Base-by-base conservation (phyloP, 2,797 vertebrate genomes). In the Chelon auratus region DNA sequence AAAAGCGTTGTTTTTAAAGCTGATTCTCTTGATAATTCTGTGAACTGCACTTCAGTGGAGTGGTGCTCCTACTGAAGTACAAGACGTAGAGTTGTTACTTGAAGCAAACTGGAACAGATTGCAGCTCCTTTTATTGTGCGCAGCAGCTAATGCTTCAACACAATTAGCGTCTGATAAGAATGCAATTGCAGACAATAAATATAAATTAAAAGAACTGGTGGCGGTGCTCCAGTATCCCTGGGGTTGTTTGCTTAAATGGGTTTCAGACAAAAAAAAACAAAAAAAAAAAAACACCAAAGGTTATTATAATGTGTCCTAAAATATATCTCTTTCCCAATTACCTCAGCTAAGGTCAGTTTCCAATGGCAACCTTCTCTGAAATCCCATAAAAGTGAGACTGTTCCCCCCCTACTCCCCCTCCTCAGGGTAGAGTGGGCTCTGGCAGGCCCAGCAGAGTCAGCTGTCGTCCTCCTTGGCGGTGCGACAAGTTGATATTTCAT, bases 401-500 rank as follows among this genome's bases (percentile, higher is more conserved):
- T 40, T 52, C n/a, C n/a, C n/a, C n/a, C n/a, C n/a, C n/a, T n/a
- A n/a, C n/a, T 20, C 50, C 69, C 83, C 4, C 68, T 15, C 50
- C 43, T 12, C 66, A 72, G 77, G 73, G 79, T 59, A 62, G 62
- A 72, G 69, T 78, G 80, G 64, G 81, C 69, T 86, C 83, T 91
- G 91, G 90, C 90, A 87, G 65, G 60, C 76, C 66, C 43, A 62
- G 62, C 76, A 68, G 70, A 87, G 80, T 90, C 91, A 84, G 85
- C 90, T 90, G 88, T 87, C 88, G 56, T 86, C 87, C 85, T 87
- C 78, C 47, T 90, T 93, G 93, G 94, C 93, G 1, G 45, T 30
- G 80, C 81, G 87, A 93, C 91, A 93, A 93, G 86, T 87, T 93
- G 88, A 93, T 94, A 94, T 94, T 95, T 93, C 89, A 93, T 94